A percentile compares a stretch with the other conserved stretches of the same genome.
phyloP scores from a whole-genome alignment of 2,888 invertebrate species.

The Julus scandinavius region DNA sequence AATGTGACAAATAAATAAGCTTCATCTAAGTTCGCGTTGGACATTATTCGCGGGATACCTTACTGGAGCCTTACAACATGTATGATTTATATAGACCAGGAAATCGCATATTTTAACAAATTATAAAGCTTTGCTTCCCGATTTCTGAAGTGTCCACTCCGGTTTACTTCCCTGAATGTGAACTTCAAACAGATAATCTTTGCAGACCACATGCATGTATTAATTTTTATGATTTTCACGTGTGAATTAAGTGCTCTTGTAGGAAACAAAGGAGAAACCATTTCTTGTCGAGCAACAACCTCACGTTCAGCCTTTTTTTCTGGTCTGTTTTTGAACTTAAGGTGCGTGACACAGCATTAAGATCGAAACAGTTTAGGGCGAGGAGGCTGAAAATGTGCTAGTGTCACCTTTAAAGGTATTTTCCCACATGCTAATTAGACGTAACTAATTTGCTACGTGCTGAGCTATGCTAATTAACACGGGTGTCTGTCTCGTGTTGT shows the following conservation, averaged over 20 bases:
- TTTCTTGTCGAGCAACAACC: constrained; percentile 31
- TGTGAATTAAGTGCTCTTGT: not conserved
- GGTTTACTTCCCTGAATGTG: not conserved
- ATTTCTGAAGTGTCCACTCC: constrained; percentile 2
- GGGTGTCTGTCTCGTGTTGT: not conserved
- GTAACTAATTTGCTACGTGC: not conserved
- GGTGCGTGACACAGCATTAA: constrained; percentile 20
- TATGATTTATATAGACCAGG: too few species aligned
- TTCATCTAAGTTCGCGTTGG: too few species aligned
- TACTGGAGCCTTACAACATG: too few species aligned
- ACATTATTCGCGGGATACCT: too few species aligned
- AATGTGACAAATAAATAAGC: too few species aligned
- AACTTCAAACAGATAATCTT: not conserved
- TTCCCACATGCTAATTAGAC: constrained; percentile 34
- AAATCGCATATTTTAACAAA: too few species aligned
- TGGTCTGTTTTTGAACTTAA: not conserved
- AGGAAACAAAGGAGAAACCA: constrained; percentile 30
- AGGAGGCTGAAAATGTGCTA: not conserved
- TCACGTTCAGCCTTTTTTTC: not conserved
- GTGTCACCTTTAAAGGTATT: not conserved
- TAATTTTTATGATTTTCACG: constrained; percentile 11
- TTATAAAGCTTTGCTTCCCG: not conserved
- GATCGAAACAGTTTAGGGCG: not conserved
- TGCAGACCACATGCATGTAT: not conserved
- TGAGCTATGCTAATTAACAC: not conserved